Evolutionary conservation across 2,113 vertebrate genomes (phyloP), one percentile per base, ranked within the genome.

Genomic region (Barnardius zonarius): DNA sequence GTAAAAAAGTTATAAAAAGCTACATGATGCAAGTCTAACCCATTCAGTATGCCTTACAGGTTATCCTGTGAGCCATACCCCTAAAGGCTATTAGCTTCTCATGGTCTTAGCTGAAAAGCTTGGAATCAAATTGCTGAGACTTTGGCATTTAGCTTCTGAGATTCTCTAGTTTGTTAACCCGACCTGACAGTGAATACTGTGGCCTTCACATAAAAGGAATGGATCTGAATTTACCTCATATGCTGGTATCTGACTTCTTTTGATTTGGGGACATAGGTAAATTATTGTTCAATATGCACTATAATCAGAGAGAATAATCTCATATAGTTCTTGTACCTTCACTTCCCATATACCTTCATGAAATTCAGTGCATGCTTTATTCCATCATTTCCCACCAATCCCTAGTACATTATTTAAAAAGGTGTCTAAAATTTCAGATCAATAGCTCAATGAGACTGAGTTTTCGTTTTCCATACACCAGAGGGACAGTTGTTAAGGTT

Each of bases 21-120:
- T 75, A 68, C 35, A 30, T 39, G 51, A 68, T 44, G 17, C 63
- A 85, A 16, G 43, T 79, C 63, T 90, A 76, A 76, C 52, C 35
- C 16, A 31, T 33, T 76, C 3, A 88, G 44, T 66, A 86, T 94
- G 85, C 85, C 16, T 72, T 3, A 2, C 43, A 83, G 52, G 54
- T 92, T 80, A 31, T 88, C 22, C 67, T 73, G 30, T 74, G 85
- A 90, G 48, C 46, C 35, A 4, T 33, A 64, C 35, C 84, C 75
- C 44, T 35, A 64, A 75, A 73, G 88, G 24, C 68, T 91, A 37
- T 61, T 49, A 4, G 37, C 44, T 93, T 96, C 85, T 83, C 70
- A 73, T 43, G 27, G 67, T 88, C 66, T 93, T 67, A 69, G 39
- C 52, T 84, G 90, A 93, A 96, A 96, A 94, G 25, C 62, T 72